Evolutionary conservation across 2,113 vertebrate species (phyloP).

Genomic region (Gallinago media): DNA sequence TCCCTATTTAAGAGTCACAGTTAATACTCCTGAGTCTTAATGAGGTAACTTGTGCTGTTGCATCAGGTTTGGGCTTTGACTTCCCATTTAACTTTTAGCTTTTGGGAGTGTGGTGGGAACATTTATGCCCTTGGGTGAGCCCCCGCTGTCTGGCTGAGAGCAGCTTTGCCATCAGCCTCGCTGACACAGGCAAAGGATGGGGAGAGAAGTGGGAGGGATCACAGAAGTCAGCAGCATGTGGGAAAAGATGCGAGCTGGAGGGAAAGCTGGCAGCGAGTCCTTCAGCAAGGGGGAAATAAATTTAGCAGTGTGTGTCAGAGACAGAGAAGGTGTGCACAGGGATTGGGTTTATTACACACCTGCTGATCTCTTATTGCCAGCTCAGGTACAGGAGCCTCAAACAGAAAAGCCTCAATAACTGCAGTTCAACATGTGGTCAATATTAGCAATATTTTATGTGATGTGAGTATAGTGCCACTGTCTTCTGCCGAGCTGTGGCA

Average conservation of each 20-base stretch:
- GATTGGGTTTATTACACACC: background rate
- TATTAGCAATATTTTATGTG: background rate
- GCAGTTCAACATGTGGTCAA: background rate
- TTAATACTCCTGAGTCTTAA: background rate
- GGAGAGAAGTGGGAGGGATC: background rate
- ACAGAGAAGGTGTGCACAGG: background rate
- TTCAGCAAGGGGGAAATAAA: background rate
- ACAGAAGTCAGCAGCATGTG: background rate
- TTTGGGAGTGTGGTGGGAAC: background rate
- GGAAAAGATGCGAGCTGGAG: background rate
- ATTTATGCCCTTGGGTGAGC: rapidly evolving
- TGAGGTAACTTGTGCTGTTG: background rate
- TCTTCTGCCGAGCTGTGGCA: background rate
- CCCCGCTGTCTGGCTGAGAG: background rate
- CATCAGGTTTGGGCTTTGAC: background rate
- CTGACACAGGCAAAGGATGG: background rate
- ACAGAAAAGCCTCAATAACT: background rate
- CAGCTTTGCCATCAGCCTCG: background rate
- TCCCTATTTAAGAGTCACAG: background rate
- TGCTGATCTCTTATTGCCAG: background rate
- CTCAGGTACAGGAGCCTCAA: background rate
- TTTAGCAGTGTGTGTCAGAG: background rate
- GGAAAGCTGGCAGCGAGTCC: background rate
- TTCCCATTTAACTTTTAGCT: background rate
- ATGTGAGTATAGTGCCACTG: background rate